Evolutionary conservation across 2,113 vertebrate genomes (phyloP).

Genomic region (Sceloporus tristichus): DNA sequence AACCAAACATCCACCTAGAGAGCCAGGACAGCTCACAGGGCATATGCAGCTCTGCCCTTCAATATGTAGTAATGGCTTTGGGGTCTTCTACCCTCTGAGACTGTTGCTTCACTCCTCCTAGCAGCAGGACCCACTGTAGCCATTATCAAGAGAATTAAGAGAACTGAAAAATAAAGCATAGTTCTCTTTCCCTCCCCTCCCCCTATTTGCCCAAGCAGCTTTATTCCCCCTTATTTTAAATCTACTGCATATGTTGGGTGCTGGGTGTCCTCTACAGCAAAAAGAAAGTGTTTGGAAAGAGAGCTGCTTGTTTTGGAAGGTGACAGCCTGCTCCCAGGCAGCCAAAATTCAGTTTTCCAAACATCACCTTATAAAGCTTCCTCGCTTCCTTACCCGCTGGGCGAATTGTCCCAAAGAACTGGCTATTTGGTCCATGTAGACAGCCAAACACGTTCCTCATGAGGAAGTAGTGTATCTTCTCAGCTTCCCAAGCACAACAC

Average conservation of each 20-base stretch:
- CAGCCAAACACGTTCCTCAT: rapidly evolving
- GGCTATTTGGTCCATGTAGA: neutral
- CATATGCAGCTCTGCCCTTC: neutral
- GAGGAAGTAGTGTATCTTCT: neutral
- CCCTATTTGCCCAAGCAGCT: neutral
- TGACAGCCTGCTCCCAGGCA: neutral
- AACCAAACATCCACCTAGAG: neutral
- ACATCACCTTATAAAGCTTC: neutral
- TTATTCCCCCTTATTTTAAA: neutral
- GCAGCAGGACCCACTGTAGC: too few relatives aligned
- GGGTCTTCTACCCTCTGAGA: neutral
- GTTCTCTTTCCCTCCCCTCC: neutral
- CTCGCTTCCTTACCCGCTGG: neutral
- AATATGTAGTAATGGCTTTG: neutral
- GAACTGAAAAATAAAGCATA: neutral
- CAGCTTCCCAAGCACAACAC: neutral
- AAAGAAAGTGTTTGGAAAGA: slow-evolving; percentile 30
- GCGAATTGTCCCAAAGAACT: neutral
- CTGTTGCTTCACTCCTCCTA: neutral
- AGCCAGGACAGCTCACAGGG: neutral
- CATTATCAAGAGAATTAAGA: neutral
- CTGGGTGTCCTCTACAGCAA: rapidly evolving
- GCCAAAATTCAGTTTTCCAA: neutral
- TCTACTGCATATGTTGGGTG: rapidly evolving
- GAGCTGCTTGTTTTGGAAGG: slow-evolving; percentile 44